These are phyloP conservation scores for Tipula lateralis DNA, from an alignment of 2,888 invertebrate species.

Conservation along the genomic window DNA sequence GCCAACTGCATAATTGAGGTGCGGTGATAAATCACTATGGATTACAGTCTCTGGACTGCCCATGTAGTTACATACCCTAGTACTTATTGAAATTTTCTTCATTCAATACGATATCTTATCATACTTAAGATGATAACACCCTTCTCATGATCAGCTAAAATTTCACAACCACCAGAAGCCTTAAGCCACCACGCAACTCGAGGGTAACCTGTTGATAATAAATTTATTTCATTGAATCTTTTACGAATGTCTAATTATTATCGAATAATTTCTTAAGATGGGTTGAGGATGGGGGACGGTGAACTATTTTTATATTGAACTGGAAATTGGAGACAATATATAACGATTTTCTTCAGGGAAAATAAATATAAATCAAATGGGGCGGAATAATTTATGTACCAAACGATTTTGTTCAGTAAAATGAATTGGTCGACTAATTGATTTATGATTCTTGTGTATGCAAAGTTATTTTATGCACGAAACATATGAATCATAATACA, in stretches of 20 bases:
- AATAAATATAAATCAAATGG: not conserved
- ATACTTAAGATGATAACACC: too few species aligned
- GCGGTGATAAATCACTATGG: too few species aligned
- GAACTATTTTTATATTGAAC: not conserved
- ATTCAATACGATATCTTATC: too few species aligned
- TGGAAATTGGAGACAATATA: not conserved
- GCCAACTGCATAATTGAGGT: too few species aligned
- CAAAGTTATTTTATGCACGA: not conserved
- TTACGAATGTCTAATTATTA: not conserved
- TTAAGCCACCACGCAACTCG: not conserved
- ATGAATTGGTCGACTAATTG: constrained; percentile 11
- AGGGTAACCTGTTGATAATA: not conserved
- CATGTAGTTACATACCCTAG: too few species aligned
- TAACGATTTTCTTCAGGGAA: not conserved
- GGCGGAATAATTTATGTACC: not conserved
- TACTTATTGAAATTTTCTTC: too few species aligned
- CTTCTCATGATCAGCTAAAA: too few species aligned
- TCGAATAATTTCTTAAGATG: not conserved
- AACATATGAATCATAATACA: not conserved
- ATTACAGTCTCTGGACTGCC: too few species aligned
- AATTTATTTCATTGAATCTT: not conserved
- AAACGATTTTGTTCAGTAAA: not conserved
- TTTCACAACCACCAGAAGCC: too few species aligned
- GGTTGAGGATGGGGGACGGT: not conserved
- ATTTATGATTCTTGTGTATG: not conserved